Base-by-base conservation (phyloP, 1,140 invertebrate species). In the Caenorhabditis brenneri region DNA sequence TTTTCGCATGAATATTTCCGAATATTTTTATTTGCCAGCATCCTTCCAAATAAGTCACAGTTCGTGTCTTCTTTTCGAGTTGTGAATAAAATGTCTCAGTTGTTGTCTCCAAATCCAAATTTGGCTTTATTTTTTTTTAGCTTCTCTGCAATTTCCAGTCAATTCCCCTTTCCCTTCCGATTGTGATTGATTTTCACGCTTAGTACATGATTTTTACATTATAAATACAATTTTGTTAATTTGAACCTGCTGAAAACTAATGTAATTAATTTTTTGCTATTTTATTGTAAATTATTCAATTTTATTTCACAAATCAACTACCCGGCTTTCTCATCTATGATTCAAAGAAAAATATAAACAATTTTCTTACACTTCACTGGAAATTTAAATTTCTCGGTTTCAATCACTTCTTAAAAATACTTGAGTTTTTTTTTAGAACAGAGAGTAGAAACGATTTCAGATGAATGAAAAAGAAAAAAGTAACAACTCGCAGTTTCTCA, bases 361-460 rank as follows among this genome's bases (percentile, higher is more conserved):
- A n/a, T n/a, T n/a, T n/a, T n/a, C n/a, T n/a, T n/a, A n/a, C n/a
- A n/a, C n/a, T n/a, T n/a, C n/a, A n/a, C n/a, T n/a, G n/a, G n/a
- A n/a, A n/a, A n/a, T n/a, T n/a, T n/a, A 58, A 9, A 58, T 58
- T 94, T 94, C 84, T 92, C 92, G 31, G 92, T 90, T 85, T 89
- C 3, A 24, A 15, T 65, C 15, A 19, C 31, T 65, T 65, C n/a
- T 19, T 36, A 15, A 65, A 65, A 36, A 33, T 58, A 6, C 7
- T 7, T 29, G 2, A 10, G 27, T 81, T 7, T 29, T 29, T 29
- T 29, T 58, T 22, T n/a, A 5, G 6, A n/a, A n/a, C 49, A 51
- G 49, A 51, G 16, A 51, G 15, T 51, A n/a, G 49, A 51, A 19
- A 19, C 6, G 7, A 58, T 65, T 74, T 46, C 65, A 74, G 65